phyloP scores from a whole-genome alignment of 2,113 vertebrate species.

The Salminus brasiliensis region DNA sequence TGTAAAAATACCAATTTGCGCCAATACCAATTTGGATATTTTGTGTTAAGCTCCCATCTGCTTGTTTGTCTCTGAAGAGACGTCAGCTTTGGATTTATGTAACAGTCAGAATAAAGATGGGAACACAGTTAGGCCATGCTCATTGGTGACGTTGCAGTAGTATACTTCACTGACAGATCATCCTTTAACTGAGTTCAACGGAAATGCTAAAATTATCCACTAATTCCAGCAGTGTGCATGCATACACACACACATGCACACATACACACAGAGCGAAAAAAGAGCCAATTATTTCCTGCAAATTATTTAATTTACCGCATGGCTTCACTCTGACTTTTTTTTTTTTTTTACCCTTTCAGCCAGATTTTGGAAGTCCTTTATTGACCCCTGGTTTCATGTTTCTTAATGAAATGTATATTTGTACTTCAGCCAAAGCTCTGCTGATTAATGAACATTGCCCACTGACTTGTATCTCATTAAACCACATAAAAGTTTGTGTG shows the following conservation, averaged over 20 bases:
- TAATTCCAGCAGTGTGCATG: not conserved
- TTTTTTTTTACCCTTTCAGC: conserved; percentile 6
- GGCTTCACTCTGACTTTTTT: conserved; percentile 33
- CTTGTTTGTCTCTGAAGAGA: not conserved
- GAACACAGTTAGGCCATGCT: not conserved
- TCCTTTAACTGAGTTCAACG: not conserved
- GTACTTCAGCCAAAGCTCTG: not conserved
- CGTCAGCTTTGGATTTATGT: not conserved
- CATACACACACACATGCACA: conserved; percentile 10
- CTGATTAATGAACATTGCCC: conserved; percentile 19
- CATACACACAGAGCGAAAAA: conserved; percentile 5
- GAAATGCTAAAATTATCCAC: not conserved
- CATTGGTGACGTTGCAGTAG: not conserved
- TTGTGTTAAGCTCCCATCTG: not conserved
- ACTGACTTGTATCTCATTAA: conserved; percentile 19
- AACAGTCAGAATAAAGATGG: not conserved
- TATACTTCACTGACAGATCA: not conserved
- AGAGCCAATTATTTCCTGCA: conserved; percentile 50
- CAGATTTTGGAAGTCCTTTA: conserved; percentile 31
- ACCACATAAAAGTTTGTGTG: not conserved
- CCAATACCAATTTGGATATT: not conserved
- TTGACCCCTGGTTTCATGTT: conserved; percentile 37
- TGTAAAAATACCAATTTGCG: no score
- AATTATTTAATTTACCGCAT: conserved; percentile 55
- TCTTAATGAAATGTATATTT: conserved; percentile 36